phyloP scores from a whole-genome alignment of 2,888 invertebrate species.

The Ferdinandea cuprea region DNA sequence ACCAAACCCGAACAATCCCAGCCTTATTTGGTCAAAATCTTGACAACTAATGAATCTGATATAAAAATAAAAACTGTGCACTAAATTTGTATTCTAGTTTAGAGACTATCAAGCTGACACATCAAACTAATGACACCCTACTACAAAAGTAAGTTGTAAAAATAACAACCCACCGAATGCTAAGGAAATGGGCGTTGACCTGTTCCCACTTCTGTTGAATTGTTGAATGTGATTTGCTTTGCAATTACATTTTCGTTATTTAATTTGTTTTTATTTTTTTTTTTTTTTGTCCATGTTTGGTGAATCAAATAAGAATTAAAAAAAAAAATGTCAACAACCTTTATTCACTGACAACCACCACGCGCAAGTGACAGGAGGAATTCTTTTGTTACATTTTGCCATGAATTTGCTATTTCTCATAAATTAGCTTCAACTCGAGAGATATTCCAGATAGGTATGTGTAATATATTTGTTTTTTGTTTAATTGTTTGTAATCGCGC shows the following conservation, averaged over 20 bases:
- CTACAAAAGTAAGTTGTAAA: background rate
- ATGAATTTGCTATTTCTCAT: slow-evolving; percentile 54
- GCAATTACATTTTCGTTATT: slow-evolving; percentile 62
- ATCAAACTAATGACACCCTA: background rate
- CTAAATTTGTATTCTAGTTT: too few species aligned
- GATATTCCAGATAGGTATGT: background rate
- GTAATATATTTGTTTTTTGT: background rate
- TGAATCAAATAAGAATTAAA: too few species aligned
- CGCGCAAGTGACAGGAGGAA: slow-evolving; percentile 32
- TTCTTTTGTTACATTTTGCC: slow-evolving; percentile 16
- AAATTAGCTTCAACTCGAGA: slow-evolving; percentile 53
- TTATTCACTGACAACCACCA: background rate
- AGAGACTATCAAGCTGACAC: too few species aligned
- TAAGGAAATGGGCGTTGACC: slow-evolving; percentile 72
- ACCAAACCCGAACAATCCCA: too few species aligned
- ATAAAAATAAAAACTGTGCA: too few species aligned
- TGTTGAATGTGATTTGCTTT: slow-evolving; percentile 71
- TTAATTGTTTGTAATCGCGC: slow-evolving; percentile 32
- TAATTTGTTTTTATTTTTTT: slow-evolving; percentile 22
- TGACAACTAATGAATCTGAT: too few species aligned
- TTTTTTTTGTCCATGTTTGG: slow-evolving; percentile 15
- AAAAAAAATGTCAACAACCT: slow-evolving; percentile 66
- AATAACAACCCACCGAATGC: slow-evolving; percentile 2
- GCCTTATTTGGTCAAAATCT: too few species aligned
- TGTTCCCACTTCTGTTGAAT: slow-evolving; percentile 54